Evolutionary conservation across 2,888 invertebrate genomes (phyloP).

Genomic region (Oligia fasciuncula): DNA sequence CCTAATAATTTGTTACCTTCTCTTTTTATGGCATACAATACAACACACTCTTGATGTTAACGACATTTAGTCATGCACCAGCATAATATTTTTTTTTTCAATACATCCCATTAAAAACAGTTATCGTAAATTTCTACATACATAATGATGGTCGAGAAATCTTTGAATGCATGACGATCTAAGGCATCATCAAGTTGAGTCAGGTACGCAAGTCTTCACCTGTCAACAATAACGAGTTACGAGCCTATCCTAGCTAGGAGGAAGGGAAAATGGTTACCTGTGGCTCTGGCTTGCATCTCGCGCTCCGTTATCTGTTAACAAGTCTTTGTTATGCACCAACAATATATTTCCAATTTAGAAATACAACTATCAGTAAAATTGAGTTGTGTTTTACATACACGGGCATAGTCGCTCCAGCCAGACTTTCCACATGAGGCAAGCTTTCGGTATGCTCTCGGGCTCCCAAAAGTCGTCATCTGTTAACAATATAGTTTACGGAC

Average conservation of each 20-base stretch:
- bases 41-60: constrained; percentile 1
- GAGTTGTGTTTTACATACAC: constrained; percentile 45
- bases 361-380: not conserved
- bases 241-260: constrained; percentile 26
- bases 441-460: not conserved
- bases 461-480: constrained; percentile 39
- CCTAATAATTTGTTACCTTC: constrained; percentile 6
- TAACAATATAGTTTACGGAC: constrained; percentile 40
- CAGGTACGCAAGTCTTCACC: constrained; percentile 18
- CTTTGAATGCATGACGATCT: not conserved
- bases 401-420: not conserved
- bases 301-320: constrained; percentile 43
- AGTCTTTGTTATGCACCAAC: constrained; percentile 41
- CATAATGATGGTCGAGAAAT: not conserved
- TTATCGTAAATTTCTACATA: constrained; percentile 4
- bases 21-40: not conserved
- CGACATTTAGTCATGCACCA: constrained; percentile 27
- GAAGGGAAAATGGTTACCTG: constrained; percentile 23
- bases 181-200: not conserved
- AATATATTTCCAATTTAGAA: constrained; percentile 24
- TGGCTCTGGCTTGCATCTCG: constrained; percentile 3
- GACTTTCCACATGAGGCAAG: constrained; percentile 4
- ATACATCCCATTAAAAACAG: constrained; percentile 4
- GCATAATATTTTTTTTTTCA: not conserved
- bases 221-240: constrained; percentile 49